Evolutionary conservation across 2,888 invertebrate genomes (phyloP), one percentile per base, ranked within the genome.

Genomic region (Cenopis cana): DNA sequence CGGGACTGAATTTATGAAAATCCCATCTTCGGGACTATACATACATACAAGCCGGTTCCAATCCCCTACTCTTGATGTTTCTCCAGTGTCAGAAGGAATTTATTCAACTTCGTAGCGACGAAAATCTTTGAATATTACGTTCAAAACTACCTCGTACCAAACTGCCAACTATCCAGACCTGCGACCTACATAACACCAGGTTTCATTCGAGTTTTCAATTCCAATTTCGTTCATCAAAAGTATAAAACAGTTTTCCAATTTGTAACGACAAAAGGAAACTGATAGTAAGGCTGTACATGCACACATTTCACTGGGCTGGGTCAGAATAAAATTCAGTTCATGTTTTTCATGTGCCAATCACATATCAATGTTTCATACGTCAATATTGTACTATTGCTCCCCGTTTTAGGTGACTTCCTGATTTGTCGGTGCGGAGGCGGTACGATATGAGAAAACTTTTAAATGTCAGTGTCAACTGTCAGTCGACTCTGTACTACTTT

Each of bases 181-280:
- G 33, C 12, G 49, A n/a, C 59, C 38, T 33, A 41, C 52, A 52
- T 55, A 54, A 5, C 46, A 4, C 49, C 49, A 20, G 24, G 33
- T 49, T 62, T 17, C 4, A n/a, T 24, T 24, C 18, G 17, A 62
- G 62, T 64, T 49, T 57, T 64, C 56, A 38, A 17, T 50, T 64
- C 14, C 38, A 64, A 64, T 57, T 56, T 38, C 14, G 50, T 64
- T 65, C 52, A 65, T 65, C 52, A 18, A 29, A 29, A 52, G 55
- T 52, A 46, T 69, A 50, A 41, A 64, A 57, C 64, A 52, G 69
- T 65, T 69, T 62, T 69, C 64, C 64, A 65, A 69, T 69, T 69
- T 52, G 52, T 41, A 46, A 29, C 17, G 36, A 64, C 56, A 56
- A 56, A 60, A 62, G 38, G 49, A 49, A 29, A 9, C 24, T 18